A percentile compares a stretch with the other conserved stretches of the same genome.
Evolutionary conservation across 2,888 invertebrate genomes (phyloP).

Genomic region (Norana najaformis): DNA sequence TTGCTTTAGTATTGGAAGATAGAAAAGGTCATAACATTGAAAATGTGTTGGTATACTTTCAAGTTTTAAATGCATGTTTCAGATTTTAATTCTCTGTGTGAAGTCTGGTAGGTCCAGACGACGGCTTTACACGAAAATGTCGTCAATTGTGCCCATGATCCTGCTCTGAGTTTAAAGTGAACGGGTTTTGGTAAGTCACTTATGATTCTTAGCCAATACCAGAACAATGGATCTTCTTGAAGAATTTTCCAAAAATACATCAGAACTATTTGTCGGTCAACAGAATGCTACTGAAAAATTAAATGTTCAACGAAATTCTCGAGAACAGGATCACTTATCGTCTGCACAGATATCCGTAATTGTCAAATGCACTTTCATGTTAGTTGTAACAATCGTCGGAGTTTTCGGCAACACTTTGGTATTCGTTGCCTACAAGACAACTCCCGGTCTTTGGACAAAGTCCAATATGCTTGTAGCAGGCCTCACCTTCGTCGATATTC

Average conservation of each 20-base stretch:
- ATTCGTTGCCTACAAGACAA: background rate
- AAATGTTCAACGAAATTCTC: background rate
- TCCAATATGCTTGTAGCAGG: background rate
- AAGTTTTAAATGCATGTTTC: no score
- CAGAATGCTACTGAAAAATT: background rate
- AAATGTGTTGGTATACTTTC: no score
- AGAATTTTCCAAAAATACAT: background rate
- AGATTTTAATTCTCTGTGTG: no score
- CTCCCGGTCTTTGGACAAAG: constrained; percentile 9
- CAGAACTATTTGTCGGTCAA: background rate
- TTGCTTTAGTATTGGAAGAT: no score
- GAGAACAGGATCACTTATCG: background rate
- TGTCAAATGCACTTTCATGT: background rate
- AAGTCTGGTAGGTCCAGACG: no score
- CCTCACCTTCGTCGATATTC: background rate
- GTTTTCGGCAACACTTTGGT: background rate
- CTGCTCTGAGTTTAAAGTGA: no score
- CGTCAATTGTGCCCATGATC: no score
- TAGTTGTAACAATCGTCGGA: background rate
- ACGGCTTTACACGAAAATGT: no score
- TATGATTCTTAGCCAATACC: background rate
- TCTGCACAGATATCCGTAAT: background rate
- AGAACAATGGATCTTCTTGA: background rate
- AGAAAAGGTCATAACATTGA: no score
- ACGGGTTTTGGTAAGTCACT: background rate